A percentile compares a stretch with the other conserved stretches of the same genome.
phyloP scores from a whole-genome alignment of 2,888 invertebrate genomes.

The Litoditis marina region DNA sequence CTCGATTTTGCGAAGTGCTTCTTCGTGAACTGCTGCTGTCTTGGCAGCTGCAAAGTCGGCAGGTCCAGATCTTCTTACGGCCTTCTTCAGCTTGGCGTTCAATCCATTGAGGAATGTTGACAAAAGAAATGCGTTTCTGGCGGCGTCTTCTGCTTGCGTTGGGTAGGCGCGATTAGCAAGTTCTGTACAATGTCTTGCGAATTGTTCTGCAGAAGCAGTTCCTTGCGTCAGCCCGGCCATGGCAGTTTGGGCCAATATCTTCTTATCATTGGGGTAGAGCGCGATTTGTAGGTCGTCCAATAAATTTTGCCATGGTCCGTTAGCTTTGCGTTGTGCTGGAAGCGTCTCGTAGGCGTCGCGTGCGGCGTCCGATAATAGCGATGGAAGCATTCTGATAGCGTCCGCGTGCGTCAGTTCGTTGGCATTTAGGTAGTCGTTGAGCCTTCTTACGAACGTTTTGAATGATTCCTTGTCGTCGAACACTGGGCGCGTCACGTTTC shows the following conservation, averaged over 20 bases:
- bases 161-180: slow-evolving; percentile 2
- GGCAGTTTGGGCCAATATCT: background rate
- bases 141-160: background rate
- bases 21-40: background rate
- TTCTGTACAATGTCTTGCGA: background rate
- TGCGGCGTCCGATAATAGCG: background rate
- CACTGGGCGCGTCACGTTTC: background rate
- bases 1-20: background rate
- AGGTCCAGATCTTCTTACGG: background rate
- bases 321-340: background rate
- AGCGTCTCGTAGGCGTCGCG: background rate
- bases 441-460: background rate
- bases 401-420: background rate
- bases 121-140: background rate
- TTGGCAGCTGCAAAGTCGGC: background rate
- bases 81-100: background rate
- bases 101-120: background rate
- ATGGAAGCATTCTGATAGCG: background rate
- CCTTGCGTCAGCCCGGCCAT: background rate
- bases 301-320: slow-evolving; percentile 4
- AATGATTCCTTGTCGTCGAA: background rate
- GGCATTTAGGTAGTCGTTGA: background rate
- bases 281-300: background rate
- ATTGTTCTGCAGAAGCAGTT: background rate
- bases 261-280: background rate